phyloP scores from a whole-genome alignment of 1,140 invertebrate species.

The Uloborus diversus region DNA sequence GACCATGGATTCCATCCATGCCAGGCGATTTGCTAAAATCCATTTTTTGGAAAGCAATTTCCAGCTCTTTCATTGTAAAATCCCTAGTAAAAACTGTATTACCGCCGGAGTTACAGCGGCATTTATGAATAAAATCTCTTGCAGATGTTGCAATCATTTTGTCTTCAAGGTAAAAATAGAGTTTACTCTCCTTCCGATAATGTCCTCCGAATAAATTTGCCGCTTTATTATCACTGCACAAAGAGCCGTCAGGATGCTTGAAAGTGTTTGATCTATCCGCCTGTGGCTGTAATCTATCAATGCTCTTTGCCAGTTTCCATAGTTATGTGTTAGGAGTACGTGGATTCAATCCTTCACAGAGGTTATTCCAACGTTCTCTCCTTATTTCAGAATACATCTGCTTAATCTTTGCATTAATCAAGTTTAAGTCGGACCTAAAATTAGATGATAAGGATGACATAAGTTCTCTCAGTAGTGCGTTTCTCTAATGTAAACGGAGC shows the following conservation, averaged over 20 bases:
- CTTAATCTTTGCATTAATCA: neutral
- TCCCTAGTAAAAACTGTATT: neutral
- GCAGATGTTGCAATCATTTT: neutral
- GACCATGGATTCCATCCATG: too few relatives aligned
- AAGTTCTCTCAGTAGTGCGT: neutral
- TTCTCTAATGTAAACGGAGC: neutral
- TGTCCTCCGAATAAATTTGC: neutral
- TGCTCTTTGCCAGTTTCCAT: neutral
- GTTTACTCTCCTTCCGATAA: too few relatives aligned
- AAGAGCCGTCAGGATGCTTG: neutral
- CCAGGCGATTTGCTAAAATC: neutral
- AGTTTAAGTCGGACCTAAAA: neutral
- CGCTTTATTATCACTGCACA: neutral
- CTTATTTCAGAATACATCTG: neutral
- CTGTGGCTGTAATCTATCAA: neutral
- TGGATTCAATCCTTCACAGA: neutral
- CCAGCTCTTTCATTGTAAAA: neutral
- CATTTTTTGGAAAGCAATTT: neutral
- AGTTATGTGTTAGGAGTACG: neutral
- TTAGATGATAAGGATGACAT: neutral
- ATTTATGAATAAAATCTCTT: conserved; percentile 1
- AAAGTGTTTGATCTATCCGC: neutral
- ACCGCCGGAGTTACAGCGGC: neutral
- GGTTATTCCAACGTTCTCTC: neutral
- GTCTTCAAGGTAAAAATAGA: neutral